Evolutionary conservation across 2,888 invertebrate species (phyloP), one percentile per base, ranked within the genome.

Genomic region (Apodemia zela): DNA sequence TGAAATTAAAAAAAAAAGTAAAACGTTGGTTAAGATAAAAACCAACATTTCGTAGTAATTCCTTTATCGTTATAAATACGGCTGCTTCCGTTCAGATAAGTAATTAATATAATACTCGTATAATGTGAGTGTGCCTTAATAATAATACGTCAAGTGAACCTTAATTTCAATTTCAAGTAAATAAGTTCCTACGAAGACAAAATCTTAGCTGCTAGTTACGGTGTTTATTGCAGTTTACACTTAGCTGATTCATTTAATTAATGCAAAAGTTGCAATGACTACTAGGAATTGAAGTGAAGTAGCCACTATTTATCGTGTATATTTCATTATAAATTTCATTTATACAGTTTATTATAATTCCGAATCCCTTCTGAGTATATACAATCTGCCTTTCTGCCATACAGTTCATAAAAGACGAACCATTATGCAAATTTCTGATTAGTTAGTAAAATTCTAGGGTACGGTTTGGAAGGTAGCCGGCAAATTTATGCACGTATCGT

Each of bases 211-310:
- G 15, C 4, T 15, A 42, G 42, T 45, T n/a, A 45, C n/a, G 7
- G n/a, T 45, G 45, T 45, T n/a, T 45, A 45, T 45, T 45, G 7
- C 45, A n/a, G 7, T 45, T 45, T n/a, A 45, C 45, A 47, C n/a
- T 47, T 47, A 47, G 17, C 45, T 47, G 45, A 47, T 47, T 47
- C 7, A 47, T 47, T 47, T 47, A 47, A 47, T 47, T 47, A 47
- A 8, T 47, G 45, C 17, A 47, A 17, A 47, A 47, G 17, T 17
- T n/a, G n/a, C 45, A 45, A 5, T 45, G n/a, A 45, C 45, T 45
- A n/a, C n/a, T 17, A n/a, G 45, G 8, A n/a, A 45, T 45, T n/a
- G 45, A 17, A 45, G 45, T n/a, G 45, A 45, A 45, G 45, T 45
- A 7, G 8, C n/a, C 1, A 17, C 8, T n/a, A n/a, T 45, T n/a